These are phyloP conservation scores for Halocynthia aurantium DNA, from an alignment of 23 tunicate species.

Conservation along the genomic window DNA sequence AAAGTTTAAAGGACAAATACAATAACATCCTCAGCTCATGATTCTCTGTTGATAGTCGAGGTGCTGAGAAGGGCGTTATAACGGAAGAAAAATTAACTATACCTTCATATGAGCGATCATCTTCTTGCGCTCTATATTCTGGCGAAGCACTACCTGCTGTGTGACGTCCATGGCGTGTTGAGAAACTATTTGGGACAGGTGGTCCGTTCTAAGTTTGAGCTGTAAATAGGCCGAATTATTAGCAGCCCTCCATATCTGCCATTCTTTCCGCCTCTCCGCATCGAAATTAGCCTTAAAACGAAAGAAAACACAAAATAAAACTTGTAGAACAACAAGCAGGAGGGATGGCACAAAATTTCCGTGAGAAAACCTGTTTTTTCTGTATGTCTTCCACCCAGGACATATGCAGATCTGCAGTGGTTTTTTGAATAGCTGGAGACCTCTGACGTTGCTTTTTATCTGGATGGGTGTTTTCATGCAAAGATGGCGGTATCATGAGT, in stretches of 20 bases:
- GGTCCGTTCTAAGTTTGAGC: conserved; percentile 40
- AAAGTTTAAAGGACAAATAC: background rate
- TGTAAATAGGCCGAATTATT: conserved; percentile 37
- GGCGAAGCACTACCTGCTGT: conserved; percentile 67
- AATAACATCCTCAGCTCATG: background rate
- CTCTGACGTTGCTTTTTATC: too few species aligned
- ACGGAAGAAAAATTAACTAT: background rate
- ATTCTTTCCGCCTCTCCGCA: conserved; percentile 15
- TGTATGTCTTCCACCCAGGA: too few species aligned
- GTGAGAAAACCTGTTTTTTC: too few species aligned
- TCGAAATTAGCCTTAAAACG: conserved; percentile 27
- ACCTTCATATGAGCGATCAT: conserved; percentile 58
- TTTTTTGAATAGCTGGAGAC: too few species aligned
- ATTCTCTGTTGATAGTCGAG: background rate
- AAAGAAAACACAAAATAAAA: background rate
- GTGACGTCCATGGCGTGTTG: conserved; percentile 85
- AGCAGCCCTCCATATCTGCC: conserved; percentile 21
- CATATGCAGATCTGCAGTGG: too few species aligned
- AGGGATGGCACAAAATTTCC: too few species aligned
- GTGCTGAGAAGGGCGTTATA: too few species aligned
- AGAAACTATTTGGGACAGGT: conserved; percentile 70
- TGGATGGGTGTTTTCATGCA: too few species aligned
- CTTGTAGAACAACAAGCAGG: too few species aligned
- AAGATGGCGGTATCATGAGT: too few species aligned
- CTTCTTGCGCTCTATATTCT: conserved; percentile 59